phyloP scores from a whole-genome alignment of 2,888 invertebrate genomes.

The Phaedon cochleariae region DNA sequence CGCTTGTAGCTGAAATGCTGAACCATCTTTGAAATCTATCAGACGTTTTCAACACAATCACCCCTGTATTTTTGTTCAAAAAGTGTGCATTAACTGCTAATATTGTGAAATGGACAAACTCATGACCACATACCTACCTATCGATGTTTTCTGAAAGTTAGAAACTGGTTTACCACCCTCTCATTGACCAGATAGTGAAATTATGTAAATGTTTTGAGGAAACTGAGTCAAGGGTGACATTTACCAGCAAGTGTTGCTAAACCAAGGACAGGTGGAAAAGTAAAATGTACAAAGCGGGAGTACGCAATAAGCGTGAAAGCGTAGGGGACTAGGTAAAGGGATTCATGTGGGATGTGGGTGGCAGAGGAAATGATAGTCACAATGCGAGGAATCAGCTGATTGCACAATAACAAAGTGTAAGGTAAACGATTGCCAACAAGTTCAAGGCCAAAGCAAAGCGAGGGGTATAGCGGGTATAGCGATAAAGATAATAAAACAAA shows the following conservation, averaged over 20 bases:
- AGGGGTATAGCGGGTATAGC: too few species aligned
- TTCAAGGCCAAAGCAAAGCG: slow-evolving; percentile 53
- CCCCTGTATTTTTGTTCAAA: too few species aligned
- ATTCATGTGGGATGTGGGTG: slow-evolving; percentile 37
- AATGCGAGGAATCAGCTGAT: slow-evolving; percentile 61
- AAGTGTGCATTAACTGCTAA: too few species aligned
- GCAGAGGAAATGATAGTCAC: slow-evolving; percentile 54
- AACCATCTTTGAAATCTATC: too few species aligned
- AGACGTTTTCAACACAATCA: too few species aligned
- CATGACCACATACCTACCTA: too few species aligned
- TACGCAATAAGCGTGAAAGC: slow-evolving; percentile 6
- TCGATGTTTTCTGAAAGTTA: too few species aligned
- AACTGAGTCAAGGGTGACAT: neutral
- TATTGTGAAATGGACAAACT: too few species aligned
- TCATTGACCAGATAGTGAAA: neutral
- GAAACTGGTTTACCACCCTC: neutral
- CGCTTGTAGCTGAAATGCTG: too few species aligned
- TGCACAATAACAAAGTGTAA: slow-evolving; percentile 60
- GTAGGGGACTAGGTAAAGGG: slow-evolving; percentile 9
- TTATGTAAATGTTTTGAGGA: neutral
- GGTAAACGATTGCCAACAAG: slow-evolving; percentile 38
- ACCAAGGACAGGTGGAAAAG: neutral
- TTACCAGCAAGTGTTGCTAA: too few species aligned
- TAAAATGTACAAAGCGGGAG: neutral
- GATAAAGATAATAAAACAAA: too few species aligned